Evolutionary conservation across 64 coral and sea anemone species (phyloP), one percentile per base, ranked within the genome.

Genomic region (Dendronephthya gigantea): DNA sequence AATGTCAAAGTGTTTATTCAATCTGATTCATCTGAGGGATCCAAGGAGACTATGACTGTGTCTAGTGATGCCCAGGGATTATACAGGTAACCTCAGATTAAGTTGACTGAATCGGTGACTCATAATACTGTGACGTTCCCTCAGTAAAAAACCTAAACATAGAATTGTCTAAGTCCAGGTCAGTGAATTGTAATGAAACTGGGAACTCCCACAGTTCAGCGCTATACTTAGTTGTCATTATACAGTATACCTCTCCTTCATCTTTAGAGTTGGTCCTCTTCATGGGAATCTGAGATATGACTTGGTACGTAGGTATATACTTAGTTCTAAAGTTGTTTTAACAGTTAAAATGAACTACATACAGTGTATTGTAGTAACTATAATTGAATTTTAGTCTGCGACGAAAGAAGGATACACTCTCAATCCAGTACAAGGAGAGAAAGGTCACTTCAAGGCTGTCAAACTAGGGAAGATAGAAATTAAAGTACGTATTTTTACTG

Each of bases 401-500:
- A 85, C 89, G 48, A 97, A 97, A 83, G 58, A 84, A 62, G 94
- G 94, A 9, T 97, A 90, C 62, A 50, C 90, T 30, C 51, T 97
- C 34, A 93, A 68, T 87, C 58, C 89, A 40, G 50, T 91, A 8
- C 39, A 40, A 19, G 86, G 76, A 34, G 93, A 91, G 82, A 90
- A 97, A 23, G 94, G 94, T 39, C 62, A 97, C 83, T 97, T 97
- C 83, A 79, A 87, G 48, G 94, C 94, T 8, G 83, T 89, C 40
- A 97, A 97, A 87, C 92, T 97, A 22, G 94, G 94, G 35, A 66
- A 90, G 51, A 97, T 97, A 75, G 89, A 93, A 16, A 93, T 91
- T 68, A 34, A 81, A 90, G 93, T 94, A 88, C 39, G 69, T 65
- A 1, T 6, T 40, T 30, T 5, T 39, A 43, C 7, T 39, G 39